Evolutionary conservation across 2,797 vertebrate genomes (phyloP).

Genomic region (Kryptolebias ocellatus): DNA sequence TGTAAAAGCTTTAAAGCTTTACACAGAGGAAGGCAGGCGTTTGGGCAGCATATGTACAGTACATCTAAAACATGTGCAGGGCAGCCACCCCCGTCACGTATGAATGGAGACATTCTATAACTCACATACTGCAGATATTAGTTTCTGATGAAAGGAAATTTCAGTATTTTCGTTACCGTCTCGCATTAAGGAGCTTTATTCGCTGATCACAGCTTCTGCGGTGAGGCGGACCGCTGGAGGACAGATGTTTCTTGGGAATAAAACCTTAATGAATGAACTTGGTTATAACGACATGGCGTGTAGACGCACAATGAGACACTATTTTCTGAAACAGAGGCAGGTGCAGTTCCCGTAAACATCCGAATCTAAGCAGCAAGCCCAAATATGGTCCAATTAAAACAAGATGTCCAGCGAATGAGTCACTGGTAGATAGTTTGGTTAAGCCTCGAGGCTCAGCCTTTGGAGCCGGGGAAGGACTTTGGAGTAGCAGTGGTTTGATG

Average conservation of each 20-base stretch:
- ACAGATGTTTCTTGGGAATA: slow-evolving; percentile 50
- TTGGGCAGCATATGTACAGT: slow-evolving; percentile 39
- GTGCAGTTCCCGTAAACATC: slow-evolving; percentile 65
- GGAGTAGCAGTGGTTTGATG: slow-evolving; percentile 56
- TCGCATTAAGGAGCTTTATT: slow-evolving; percentile 35
- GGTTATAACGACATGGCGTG: slow-evolving; percentile 30
- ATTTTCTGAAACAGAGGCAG: slow-evolving; percentile 71
- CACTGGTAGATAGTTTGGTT: slow-evolving; percentile 34
- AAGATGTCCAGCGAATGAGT: slow-evolving; percentile 67
- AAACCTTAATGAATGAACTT: slow-evolving; percentile 41
- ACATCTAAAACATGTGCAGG: slow-evolving; percentile 60
- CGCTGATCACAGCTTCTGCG: slow-evolving; percentile 47
- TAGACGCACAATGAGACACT: slow-evolving; percentile 33
- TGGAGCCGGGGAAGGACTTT: slow-evolving; percentile 34
- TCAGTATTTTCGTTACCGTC: slow-evolving; percentile 36
- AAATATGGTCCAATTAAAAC: slow-evolving; percentile 63
- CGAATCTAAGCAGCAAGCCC: slow-evolving; percentile 46
- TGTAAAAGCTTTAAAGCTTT: slow-evolving; percentile 53
- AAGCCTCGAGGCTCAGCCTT: slow-evolving; percentile 47
- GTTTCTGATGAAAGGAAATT: slow-evolving; percentile 51
- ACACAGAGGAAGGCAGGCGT: slow-evolving; percentile 41
- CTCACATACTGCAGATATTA: slow-evolving; percentile 44
- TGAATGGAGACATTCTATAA: slow-evolving; percentile 35
- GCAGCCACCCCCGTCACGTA: slow-evolving; percentile 37
- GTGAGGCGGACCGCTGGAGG: slow-evolving; percentile 37